Evolutionary conservation across 2,888 invertebrate species (phyloP), one percentile per base, ranked within the genome.

Genomic region (Dolichomitus sp.): DNA sequence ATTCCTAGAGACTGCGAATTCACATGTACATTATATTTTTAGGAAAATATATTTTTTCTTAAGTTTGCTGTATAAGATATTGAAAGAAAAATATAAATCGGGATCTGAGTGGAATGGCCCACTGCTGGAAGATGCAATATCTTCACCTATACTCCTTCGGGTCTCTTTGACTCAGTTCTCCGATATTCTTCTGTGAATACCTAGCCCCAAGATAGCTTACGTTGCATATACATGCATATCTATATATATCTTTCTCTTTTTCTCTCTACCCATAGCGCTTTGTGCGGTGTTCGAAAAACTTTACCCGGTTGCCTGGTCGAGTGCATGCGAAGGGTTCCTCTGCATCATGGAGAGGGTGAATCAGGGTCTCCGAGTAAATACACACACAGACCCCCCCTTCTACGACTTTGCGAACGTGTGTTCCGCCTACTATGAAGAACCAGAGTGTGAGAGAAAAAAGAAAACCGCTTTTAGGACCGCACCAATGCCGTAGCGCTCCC

Each of bases 371-470:
- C 37, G 40, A 59, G 6, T 48, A 40, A 30, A 72, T 30, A 72
- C 19, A 70, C 63, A 73, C 17, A 61, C 5, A 50, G 45, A n/a
- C n/a, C 11, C 12, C 42, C 19, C 33, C 23, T n/a, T 59, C 68
- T 61, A 30, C 45, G 52, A 45, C 61, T 80, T 76, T 80, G 79
- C 72, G 61, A 72, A 72, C 27, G 70, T 82, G 37, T 72, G 70
- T 65, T 66, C 50, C 65, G 19, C 59, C 45, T 37, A 52, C 61
- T 50, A 17, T 45, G 48, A 30, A 59, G 33, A 59, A 37, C 63
- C 33, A 23, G 27, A 23, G 45, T 57, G 23, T 27, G 12, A 66
- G 48, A 69, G 42, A 75, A 50, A 45, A 11, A 12, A 72, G 45
- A 66, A 37, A 75, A 57, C 42, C 59, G 45, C 54, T 37, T 42